These are phyloP conservation scores for Cygnus atratus DNA, from an alignment of 2,113 vertebrate species.

Conservation along the genomic window DNA sequence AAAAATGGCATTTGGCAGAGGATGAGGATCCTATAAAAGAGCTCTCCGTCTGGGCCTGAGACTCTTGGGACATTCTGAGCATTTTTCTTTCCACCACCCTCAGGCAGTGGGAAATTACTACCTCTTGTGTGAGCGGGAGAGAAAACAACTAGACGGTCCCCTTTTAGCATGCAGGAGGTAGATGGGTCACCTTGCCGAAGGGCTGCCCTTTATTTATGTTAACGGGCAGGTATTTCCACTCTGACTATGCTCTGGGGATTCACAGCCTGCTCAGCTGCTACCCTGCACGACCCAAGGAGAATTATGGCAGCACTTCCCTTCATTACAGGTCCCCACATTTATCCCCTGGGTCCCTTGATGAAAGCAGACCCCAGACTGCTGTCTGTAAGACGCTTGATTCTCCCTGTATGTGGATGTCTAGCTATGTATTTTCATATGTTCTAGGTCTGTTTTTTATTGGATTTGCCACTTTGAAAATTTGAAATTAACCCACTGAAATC, in stretches of 20 bases:
- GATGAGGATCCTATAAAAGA: background rate
- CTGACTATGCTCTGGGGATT: background rate
- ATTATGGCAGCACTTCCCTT: background rate
- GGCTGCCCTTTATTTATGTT: background rate
- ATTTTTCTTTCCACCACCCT: constrained; percentile 20
- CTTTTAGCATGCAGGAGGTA: background rate
- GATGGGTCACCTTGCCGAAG: background rate
- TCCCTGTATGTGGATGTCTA: background rate
- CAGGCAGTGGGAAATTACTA: constrained; percentile 13
- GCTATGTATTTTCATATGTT: accelerated
- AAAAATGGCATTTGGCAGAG: constrained; percentile 7
- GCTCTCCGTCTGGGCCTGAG: background rate
- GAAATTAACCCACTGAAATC: background rate
- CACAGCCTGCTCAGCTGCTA: accelerated
- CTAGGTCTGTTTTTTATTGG: background rate
- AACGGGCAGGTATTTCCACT: background rate
- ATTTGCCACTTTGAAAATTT: background rate
- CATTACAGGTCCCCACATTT: background rate
- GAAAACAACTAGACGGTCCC: background rate
- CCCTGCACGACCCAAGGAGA: background rate
- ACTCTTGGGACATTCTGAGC: background rate
- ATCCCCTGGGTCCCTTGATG: background rate
- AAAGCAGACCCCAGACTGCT: background rate
- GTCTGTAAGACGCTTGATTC: background rate
- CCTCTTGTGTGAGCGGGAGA: background rate